Evolutionary conservation across 2,888 invertebrate genomes (phyloP).

Genomic region (Papilio elwesi): DNA sequence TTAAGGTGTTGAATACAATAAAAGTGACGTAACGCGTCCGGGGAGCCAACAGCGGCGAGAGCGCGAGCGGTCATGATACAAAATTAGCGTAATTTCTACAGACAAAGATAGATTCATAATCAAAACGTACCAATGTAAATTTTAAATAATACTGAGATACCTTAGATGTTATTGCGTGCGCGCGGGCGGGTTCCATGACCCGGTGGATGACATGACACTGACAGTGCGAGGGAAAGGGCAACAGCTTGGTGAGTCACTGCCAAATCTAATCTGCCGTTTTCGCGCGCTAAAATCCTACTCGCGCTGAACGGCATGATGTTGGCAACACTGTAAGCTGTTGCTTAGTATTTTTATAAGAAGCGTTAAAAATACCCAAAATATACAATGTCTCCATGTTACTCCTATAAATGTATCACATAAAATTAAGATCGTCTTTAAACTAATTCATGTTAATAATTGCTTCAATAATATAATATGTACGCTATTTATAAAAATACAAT

Average conservation of each 20-base stretch:
- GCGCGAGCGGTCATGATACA: slow-evolving; percentile 63
- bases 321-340: slow-evolving; percentile 38
- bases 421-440: slow-evolving; percentile 28
- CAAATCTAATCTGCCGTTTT: slow-evolving; percentile 45
- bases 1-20: slow-evolving; percentile 79
- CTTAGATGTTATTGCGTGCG: slow-evolving; percentile 75
- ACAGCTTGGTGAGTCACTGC: slow-evolving; percentile 47
- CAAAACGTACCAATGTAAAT: slow-evolving; percentile 89
- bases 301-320: slow-evolving; percentile 26
- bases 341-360: slow-evolving; percentile 45
- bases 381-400: slow-evolving; percentile 35
- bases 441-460: slow-evolving; percentile 35
- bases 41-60: slow-evolving; percentile 76
- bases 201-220: slow-evolving; percentile 10
- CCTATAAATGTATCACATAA: slow-evolving; percentile 31
- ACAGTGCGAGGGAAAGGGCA: neutral
- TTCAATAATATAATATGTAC: slow-evolving; percentile 30
- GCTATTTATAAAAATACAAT: slow-evolving; percentile 40
- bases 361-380: slow-evolving; percentile 38
- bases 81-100: slow-evolving; percentile 85
- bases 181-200: slow-evolving; percentile 56
- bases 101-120: slow-evolving; percentile 86
- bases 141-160: slow-evolving; percentile 75
- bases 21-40: slow-evolving; percentile 65
- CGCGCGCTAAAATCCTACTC: slow-evolving; percentile 1